Evolutionary conservation across 2,113 vertebrate species (phyloP).

Genomic region (Crotalus viridis): DNA sequence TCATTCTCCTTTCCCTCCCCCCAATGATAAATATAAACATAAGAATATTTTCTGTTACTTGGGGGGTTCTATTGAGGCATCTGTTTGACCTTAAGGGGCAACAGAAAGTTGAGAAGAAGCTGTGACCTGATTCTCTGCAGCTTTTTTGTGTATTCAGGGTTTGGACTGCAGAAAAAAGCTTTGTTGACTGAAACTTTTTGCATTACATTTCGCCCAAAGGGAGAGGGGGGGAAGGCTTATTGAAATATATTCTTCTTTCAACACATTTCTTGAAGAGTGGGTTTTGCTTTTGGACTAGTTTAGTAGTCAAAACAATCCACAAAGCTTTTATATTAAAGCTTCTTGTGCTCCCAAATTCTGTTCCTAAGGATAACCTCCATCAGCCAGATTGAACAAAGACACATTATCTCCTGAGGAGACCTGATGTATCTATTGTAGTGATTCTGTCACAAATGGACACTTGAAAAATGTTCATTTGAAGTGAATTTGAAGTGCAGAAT

Average conservation of each 20-base stretch:
- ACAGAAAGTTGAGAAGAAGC: not conserved
- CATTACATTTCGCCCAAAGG: slow-evolving; percentile 51
- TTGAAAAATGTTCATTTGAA: not conserved
- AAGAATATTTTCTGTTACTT: not conserved
- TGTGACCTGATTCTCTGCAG: not conserved
- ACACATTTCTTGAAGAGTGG: slow-evolving; percentile 60
- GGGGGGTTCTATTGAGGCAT: not conserved
- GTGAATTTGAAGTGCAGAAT: not conserved
- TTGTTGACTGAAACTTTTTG: slow-evolving; percentile 65
- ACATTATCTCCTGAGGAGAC: not conserved
- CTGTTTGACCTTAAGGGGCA: not conserved
- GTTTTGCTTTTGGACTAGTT: slow-evolving; percentile 63
- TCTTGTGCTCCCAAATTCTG: not conserved
- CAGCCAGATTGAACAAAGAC: not conserved
- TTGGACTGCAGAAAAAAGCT: slow-evolving; percentile 57
- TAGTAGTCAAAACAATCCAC: slow-evolving; percentile 67
- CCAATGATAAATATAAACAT: not conserved
- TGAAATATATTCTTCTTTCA: slow-evolving; percentile 69
- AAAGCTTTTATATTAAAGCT: slow-evolving; percentile 40
- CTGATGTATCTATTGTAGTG: not conserved
- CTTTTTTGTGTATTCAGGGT: slow-evolving; percentile 27
- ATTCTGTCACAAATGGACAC: not conserved
- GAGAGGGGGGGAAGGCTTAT: slow-evolving; percentile 11
- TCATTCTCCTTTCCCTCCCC: not conserved
- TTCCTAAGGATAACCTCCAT: not conserved